These are phyloP conservation scores for Spisula solida DNA, from an alignment of 2,888 invertebrate species.

Conservation along the genomic window DNA sequence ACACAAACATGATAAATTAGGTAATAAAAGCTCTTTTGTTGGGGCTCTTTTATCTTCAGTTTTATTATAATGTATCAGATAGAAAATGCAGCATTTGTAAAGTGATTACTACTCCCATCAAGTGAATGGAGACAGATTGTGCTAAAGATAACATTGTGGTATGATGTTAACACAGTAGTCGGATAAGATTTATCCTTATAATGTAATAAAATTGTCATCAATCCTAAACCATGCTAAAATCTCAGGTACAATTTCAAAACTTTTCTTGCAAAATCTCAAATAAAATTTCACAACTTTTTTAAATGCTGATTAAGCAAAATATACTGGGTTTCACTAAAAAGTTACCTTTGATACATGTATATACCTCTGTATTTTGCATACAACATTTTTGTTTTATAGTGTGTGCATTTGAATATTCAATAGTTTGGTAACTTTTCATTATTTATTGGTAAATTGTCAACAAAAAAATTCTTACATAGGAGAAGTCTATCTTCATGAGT, in stretches of 20 bases:
- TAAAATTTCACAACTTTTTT: not conserved
- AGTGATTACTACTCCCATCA: not conserved
- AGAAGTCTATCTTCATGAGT: too few relatives aligned
- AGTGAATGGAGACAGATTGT: not conserved
- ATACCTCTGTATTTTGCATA: too few relatives aligned
- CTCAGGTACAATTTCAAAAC: not conserved
- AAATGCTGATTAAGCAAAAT: not conserved
- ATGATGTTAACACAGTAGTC: too few relatives aligned
- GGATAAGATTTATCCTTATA: too few relatives aligned
- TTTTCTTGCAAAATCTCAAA: not conserved
- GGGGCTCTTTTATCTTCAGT: not conserved
- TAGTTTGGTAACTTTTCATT: too few relatives aligned
- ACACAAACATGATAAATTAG: not conserved
- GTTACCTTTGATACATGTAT: too few relatives aligned
- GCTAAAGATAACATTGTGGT: not conserved
- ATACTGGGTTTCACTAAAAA: too few relatives aligned
- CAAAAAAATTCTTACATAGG: too few relatives aligned
- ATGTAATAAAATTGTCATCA: not conserved
- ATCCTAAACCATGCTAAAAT: not conserved
- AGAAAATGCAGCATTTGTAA: not conserved
- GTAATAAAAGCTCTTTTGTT: conserved; percentile 1
- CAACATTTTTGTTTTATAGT: too few relatives aligned
- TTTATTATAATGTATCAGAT: not conserved
- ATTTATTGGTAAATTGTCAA: too few relatives aligned
- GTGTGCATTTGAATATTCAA: too few relatives aligned